phyloP scores from a whole-genome alignment of 2,113 vertebrate genomes.

The Hucho hucho region DNA sequence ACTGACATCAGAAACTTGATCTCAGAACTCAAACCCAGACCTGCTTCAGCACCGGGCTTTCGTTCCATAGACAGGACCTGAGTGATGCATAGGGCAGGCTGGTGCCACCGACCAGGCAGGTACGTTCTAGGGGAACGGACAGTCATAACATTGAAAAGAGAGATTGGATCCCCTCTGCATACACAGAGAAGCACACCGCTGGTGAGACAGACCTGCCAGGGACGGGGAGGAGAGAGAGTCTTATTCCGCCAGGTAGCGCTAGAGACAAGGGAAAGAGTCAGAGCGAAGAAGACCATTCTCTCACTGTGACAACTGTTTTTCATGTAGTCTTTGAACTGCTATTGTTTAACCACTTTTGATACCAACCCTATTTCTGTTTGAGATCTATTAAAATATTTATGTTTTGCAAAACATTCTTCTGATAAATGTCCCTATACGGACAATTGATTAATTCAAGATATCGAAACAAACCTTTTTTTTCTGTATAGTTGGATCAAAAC shows the following conservation, averaged over 20 bases:
- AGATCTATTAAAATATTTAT: background rate
- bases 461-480: background rate
- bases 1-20: constrained; percentile 13
- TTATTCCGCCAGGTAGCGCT: background rate
- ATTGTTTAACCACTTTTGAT: background rate
- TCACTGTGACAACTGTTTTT: background rate
- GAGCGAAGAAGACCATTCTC: background rate
- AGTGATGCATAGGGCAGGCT: background rate
- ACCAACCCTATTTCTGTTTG: background rate
- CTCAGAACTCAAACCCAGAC: background rate
- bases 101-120: background rate
- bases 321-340: background rate
- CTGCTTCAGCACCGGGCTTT: background rate
- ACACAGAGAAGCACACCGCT: background rate
- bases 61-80: background rate
- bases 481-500: background rate
- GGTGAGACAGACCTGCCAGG: background rate
- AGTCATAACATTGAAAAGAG: background rate
- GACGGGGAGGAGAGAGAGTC: background rate
- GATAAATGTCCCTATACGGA: background rate
- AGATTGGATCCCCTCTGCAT: constrained; percentile 4
- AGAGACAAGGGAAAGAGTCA: background rate
- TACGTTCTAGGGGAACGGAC: background rate
- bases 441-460: too few relatives aligned
- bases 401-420: background rate